phyloP scores from a whole-genome alignment of 2,797 vertebrate species.

The Phoxinus dragarum region DNA sequence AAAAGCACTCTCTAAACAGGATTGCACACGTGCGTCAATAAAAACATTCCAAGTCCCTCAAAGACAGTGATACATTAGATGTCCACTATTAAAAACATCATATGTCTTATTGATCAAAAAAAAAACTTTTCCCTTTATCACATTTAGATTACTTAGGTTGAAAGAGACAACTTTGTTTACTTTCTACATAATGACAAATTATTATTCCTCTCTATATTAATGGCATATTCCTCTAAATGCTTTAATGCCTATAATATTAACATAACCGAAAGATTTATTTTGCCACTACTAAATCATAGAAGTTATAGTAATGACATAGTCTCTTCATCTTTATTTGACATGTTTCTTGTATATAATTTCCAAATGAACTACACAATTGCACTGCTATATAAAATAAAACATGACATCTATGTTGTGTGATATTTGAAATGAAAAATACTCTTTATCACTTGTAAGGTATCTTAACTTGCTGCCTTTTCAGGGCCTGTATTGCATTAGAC shows the following conservation, averaged over 20 bases:
- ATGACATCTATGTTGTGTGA: not conserved
- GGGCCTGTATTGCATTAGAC: not conserved
- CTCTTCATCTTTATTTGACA: not conserved
- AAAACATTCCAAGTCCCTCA: not conserved
- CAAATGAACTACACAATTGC: not conserved
- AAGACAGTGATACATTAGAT: not conserved
- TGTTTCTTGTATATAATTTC: not conserved
- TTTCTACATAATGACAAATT: not conserved
- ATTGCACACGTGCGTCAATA: slow-evolving; percentile 3
- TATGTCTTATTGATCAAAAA: not conserved
- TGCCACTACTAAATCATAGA: not conserved
- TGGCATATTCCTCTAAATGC: not conserved
- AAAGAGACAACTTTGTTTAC: not conserved
- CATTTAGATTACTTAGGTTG: not conserved
- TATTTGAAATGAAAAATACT: not conserved
- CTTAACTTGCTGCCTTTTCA: not conserved
- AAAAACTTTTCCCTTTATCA: not conserved
- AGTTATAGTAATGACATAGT: not conserved
- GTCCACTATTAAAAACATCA: not conserved
- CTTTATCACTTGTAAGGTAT: not conserved
- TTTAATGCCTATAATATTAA: not conserved
- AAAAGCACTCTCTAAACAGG: not conserved
- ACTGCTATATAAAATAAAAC: not conserved
- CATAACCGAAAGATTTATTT: not conserved
- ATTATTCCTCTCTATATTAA: not conserved